phyloP scores from a whole-genome alignment of 2,113 vertebrate species.

The Martes martes region DNA sequence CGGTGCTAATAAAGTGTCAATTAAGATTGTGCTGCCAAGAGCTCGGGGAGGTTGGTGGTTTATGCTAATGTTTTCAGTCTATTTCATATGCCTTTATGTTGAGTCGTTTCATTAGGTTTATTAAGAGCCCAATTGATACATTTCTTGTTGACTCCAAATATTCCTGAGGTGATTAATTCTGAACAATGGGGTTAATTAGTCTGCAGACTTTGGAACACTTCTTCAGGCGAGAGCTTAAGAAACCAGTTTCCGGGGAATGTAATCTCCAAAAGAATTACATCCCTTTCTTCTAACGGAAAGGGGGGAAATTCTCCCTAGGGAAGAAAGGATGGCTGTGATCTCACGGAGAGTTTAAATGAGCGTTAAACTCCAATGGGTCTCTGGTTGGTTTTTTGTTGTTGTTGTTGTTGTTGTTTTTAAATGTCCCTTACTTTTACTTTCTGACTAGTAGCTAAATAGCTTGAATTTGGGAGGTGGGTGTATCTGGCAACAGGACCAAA shows the following conservation, averaged over 20 bases:
- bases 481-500: background rate
- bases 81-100: conserved; percentile 69
- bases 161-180: conserved; percentile 77
- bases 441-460: conserved; percentile 39
- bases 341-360: conserved; percentile 55
- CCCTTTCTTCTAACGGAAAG: conserved; percentile 63
- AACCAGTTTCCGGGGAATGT: conserved; percentile 68
- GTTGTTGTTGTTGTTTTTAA: background rate
- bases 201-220: conserved; percentile 69
- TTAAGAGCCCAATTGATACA: conserved; percentile 77
- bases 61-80: conserved; percentile 68
- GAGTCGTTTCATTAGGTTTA: conserved; percentile 68
- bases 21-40: conserved; percentile 54
- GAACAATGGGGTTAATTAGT: conserved; percentile 80
- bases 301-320: conserved; percentile 50
- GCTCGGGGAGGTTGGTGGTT: conserved; percentile 40
- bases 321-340: conserved; percentile 59
- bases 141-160: conserved; percentile 79
- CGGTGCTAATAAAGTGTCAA: conserved; percentile 70
- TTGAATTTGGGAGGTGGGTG: background rate
- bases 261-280: conserved; percentile 75
- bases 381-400: background rate
- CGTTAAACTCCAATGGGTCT: conserved; percentile 34
- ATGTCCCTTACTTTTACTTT: background rate
- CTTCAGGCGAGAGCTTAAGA: conserved; percentile 69